Conservation (phyloP, 1,140 invertebrate genomes). For the Meteorus sp. region DNA sequence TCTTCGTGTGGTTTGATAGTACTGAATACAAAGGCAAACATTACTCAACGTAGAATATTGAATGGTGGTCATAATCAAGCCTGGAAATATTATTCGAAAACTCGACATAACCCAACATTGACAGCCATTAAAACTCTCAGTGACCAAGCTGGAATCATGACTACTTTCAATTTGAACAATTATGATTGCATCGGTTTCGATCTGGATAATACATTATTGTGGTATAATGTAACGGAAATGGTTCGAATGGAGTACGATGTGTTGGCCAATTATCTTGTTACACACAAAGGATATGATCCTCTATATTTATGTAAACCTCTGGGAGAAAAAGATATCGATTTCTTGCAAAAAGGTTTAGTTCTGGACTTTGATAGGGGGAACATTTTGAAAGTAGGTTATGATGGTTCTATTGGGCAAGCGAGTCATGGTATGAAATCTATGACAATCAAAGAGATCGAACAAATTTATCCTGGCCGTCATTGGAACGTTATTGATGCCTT, state of each 20-base stretch:
- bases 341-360: conserved; percentile 75
- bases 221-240: conserved; percentile 69
- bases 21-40: too few species aligned
- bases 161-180: conserved; percentile 61
- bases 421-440: conserved; percentile 72
- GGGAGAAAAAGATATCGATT: conserved; percentile 62
- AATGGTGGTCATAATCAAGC: too few species aligned
- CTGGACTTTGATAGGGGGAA: conserved; percentile 77
- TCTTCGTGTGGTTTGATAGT: too few species aligned
- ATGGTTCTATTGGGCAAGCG: conserved; percentile 68
- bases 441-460: conserved; percentile 61
- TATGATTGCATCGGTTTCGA: conserved; percentile 84
- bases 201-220: conserved; percentile 73
- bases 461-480: conserved; percentile 63
- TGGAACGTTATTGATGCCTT: conserved; percentile 65
- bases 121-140: not conserved
- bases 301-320: conserved; percentile 61
- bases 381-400: conserved; percentile 65
- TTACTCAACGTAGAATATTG: too few species aligned
- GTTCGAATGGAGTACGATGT: conserved; percentile 67
- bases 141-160: conserved; percentile 39
- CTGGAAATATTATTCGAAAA: too few species aligned
- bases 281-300: conserved; percentile 64
- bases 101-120: too few species aligned
- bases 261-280: conserved; percentile 66